Evolutionary conservation across 2,888 invertebrate genomes (phyloP).

Genomic region (Lochmaea crataegi): DNA sequence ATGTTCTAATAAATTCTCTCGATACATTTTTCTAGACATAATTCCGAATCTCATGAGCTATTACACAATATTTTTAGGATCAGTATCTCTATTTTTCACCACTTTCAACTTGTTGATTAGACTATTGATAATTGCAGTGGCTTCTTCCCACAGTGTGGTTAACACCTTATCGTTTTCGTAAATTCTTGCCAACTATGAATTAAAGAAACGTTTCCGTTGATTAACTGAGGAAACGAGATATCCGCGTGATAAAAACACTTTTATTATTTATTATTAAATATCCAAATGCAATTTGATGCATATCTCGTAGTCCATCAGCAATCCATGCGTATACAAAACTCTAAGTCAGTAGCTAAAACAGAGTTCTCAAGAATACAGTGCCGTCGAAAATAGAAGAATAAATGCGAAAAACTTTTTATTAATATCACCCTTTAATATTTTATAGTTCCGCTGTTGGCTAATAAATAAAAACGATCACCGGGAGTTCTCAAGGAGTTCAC

Average conservation of each 20-base stretch:
- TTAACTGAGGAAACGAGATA: conserved; percentile 6
- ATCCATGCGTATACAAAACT: neutral
- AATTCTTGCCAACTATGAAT: neutral
- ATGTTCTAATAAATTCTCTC: too few relatives aligned
- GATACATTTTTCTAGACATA: too few relatives aligned
- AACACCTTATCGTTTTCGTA: neutral
- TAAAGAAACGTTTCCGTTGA: neutral
- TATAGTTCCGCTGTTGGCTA: neutral
- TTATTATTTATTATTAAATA: conserved; percentile 10
- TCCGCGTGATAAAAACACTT: conserved; percentile 14
- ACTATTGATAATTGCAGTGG: too few relatives aligned
- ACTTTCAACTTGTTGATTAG: too few relatives aligned
- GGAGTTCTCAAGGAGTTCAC: conserved; percentile 45
- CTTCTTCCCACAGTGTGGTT: neutral
- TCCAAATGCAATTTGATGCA: conserved; percentile 5
- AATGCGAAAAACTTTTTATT: neutral
- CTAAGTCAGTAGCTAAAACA: neutral
- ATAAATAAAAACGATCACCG: conserved; percentile 6
- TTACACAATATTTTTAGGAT: too few relatives aligned
- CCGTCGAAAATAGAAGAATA: neutral
- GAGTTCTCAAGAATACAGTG: conserved; percentile 15
- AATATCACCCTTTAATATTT: neutral
- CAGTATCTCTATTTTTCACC: too few relatives aligned
- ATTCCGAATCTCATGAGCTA: too few relatives aligned
- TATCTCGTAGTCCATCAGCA: neutral